A percentile compares a stretch with the other conserved stretches of the same genome.
phyloP scores from a whole-genome alignment of 2,113 vertebrate genomes.

The Mustelus asterias region DNA sequence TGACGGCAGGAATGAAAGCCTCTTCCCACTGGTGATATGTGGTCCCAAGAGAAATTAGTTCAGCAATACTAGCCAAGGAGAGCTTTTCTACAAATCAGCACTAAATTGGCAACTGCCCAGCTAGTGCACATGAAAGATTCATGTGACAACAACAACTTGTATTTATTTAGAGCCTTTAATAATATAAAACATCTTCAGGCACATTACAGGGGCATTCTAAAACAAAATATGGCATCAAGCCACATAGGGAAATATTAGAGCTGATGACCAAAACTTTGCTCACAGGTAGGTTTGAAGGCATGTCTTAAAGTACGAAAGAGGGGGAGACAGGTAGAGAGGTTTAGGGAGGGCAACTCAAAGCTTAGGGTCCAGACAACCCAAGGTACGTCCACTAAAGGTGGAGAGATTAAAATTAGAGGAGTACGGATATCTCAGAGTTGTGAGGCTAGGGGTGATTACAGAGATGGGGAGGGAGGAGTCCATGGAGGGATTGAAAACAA shows the following conservation, averaged over 20 bases:
- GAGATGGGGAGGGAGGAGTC: neutral
- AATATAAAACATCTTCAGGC: neutral
- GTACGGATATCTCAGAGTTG: neutral
- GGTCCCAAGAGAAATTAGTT: slow-evolving; percentile 3
- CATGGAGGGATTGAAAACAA: neutral
- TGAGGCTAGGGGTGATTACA: neutral
- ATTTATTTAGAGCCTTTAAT: neutral
- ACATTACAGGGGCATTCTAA: neutral
- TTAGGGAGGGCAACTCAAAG: neutral
- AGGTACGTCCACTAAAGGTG: neutral
- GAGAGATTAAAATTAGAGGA: neutral
- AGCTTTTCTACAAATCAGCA: neutral
- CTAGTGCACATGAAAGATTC: neutral
- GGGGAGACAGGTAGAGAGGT: neutral
- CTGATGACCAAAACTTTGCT: neutral
- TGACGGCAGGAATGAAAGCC: neutral
- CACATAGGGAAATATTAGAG: neutral
- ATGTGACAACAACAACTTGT: neutral
- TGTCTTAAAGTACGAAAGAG: neutral
- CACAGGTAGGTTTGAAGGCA: neutral
- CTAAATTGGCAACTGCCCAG: neutral
- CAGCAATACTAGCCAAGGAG: neutral
- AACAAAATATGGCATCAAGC: neutral
- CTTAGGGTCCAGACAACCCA: no score
- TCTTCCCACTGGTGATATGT: neutral